Percentiles rank a stretch among this genome's conserved stretches.
Conservation (phyloP, 1,140 invertebrate genomes). For the Adoxophyes honmai region DNA sequence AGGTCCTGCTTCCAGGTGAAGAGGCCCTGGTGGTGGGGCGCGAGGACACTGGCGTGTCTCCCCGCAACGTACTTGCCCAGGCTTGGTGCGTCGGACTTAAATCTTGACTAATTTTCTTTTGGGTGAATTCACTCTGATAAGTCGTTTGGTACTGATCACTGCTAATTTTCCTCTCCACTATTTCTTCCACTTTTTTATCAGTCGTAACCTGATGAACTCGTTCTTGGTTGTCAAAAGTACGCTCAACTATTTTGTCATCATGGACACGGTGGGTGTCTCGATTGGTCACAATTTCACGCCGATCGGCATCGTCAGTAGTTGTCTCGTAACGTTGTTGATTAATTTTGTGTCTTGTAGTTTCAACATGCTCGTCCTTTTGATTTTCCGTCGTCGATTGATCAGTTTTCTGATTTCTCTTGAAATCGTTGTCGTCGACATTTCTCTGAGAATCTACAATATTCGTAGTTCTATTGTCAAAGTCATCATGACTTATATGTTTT, state of each 20-base stretch:
- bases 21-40: slow-evolving; percentile 61
- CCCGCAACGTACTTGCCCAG: slow-evolving; percentile 83
- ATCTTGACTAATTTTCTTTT: slow-evolving; percentile 79
- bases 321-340: slow-evolving; percentile 4
- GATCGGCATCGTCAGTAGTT: neutral
- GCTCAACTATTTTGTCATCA: neutral
- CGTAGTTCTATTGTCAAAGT: slow-evolving; percentile 29
- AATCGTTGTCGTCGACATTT: slow-evolving; percentile 54
- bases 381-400: slow-evolving; percentile 28
- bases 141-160: slow-evolving; percentile 78
- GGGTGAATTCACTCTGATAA: slow-evolving; percentile 78
- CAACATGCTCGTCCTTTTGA: slow-evolving; percentile 25
- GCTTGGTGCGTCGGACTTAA: slow-evolving; percentile 83
- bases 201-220: slow-evolving; percentile 35
- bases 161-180: slow-evolving; percentile 38
- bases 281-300: neutral
- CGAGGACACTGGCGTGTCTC: slow-evolving; percentile 75
- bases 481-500: slow-evolving; percentile 37
- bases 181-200: slow-evolving; percentile 44
- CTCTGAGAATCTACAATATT: slow-evolving; percentile 61
- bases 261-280: neutral
- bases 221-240: slow-evolving; percentile 15
- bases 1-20: slow-evolving; percentile 66
- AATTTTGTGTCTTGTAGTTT: slow-evolving; percentile 14
- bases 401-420: slow-evolving; percentile 37